These are phyloP conservation scores for Eretmocerus hayati DNA, from an alignment of 2,888 invertebrate genomes.

Conservation along the genomic window DNA sequence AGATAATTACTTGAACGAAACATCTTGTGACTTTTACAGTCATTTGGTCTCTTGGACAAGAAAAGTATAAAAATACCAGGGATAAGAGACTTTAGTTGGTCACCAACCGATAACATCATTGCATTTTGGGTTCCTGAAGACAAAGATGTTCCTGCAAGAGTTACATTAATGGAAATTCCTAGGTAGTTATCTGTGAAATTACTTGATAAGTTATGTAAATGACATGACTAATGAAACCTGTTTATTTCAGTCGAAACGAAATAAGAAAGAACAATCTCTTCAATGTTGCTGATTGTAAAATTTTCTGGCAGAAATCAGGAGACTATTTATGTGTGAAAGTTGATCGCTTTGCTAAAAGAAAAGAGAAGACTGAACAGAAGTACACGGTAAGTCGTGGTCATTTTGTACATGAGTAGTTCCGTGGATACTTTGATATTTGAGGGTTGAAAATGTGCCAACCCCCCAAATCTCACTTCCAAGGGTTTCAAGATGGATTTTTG, in stretches of 20 bases:
- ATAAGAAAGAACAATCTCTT: conserved; percentile 91
- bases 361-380: conserved; percentile 88
- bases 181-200: conserved; percentile 48
- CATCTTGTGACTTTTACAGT: too few species aligned
- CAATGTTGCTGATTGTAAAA: conserved; percentile 95
- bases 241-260: conserved; percentile 59
- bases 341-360: conserved; percentile 82
- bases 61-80: conserved; percentile 88
- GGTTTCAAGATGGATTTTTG: too few species aligned
- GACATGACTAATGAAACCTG: conserved; percentile 8
- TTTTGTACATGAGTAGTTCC: too few species aligned
- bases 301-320: conserved; percentile 98
- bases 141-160: conserved; percentile 92
- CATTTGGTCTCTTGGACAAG: conserved; percentile 88
- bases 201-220: conserved; percentile 1
- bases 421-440: too few species aligned
- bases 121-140: conserved; percentile 99
- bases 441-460: too few species aligned
- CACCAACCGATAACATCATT: conserved; percentile 90
- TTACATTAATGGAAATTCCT: conserved; percentile 87
- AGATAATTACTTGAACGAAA: too few species aligned
- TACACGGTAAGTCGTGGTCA: conserved; percentile 69
- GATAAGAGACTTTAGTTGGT: conserved; percentile 95
- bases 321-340: conserved; percentile 97
- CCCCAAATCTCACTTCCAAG: too few species aligned